Conservation (phyloP, 2,797 vertebrate genomes). For the Rhinoraja longicauda region DNA sequence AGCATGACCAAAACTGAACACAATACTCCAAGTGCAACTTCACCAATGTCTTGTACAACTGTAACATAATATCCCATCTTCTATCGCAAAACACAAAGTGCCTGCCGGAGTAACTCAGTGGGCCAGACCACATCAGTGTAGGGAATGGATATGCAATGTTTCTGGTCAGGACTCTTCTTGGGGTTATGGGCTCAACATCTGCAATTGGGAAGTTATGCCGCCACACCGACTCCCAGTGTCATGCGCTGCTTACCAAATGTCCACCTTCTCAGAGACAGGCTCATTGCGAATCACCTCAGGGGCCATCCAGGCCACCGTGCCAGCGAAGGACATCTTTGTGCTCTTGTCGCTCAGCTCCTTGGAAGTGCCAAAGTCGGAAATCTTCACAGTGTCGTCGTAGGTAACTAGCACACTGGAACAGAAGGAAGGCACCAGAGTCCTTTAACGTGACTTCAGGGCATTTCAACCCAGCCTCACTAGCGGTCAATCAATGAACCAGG, state of each 20-base stretch:
- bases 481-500: neutral
- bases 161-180: no score
- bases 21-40: no score
- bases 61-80: no score
- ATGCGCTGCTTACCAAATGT: conserved; percentile 81
- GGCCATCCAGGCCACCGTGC: conserved; percentile 97
- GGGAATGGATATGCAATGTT: no score
- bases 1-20: no score
- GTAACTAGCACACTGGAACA: conserved; percentile 85
- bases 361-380: conserved; percentile 96
- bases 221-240: neutral
- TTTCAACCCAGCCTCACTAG: no score
- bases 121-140: no score
- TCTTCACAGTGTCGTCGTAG: conserved; percentile 88
- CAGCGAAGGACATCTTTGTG: conserved; percentile 97
- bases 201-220: neutral
- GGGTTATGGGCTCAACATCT: no score
- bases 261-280: conserved; percentile 94
- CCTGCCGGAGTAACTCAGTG: no score
- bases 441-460: neutral
- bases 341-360: conserved; percentile 98
- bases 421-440: neutral
- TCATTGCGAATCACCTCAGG: conserved; percentile 97
- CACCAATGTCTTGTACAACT: no score
- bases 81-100: no score